phyloP scores from a whole-genome alignment of 2,888 invertebrate genomes.

The Drosophila villosipedis region DNA sequence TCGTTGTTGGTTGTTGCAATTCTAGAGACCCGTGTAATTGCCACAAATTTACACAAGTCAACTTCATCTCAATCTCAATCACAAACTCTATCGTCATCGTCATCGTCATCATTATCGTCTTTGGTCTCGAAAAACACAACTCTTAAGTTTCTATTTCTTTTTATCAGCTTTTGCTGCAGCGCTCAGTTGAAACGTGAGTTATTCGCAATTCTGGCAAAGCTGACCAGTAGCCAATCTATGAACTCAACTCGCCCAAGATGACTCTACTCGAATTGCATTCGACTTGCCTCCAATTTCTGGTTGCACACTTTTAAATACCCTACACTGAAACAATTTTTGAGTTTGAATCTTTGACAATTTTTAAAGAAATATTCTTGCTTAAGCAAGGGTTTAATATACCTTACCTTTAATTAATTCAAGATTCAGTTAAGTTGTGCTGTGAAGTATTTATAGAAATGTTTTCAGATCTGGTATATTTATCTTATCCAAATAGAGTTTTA shows the following conservation, averaged over 20 bases:
- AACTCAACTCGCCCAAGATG: constrained; percentile 18
- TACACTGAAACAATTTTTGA: background rate
- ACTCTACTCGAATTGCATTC: constrained; percentile 14
- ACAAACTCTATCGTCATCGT: constrained; percentile 17
- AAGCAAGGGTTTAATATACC: too few relatives aligned
- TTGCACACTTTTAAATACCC: constrained; percentile 11
- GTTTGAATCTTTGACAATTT: too few relatives aligned
- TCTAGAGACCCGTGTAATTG: constrained; percentile 65
- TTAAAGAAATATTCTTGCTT: too few relatives aligned
- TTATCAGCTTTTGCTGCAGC: constrained; percentile 13
- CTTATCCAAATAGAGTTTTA: too few relatives aligned
- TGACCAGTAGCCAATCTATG: constrained; percentile 35
- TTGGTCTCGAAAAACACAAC: constrained; percentile 46
- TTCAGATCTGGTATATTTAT: background rate
- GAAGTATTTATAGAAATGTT: background rate
- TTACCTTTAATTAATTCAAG: background rate
- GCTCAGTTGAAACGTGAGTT: constrained; percentile 33
- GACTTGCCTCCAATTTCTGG: constrained; percentile 4
- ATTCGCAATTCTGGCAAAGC: constrained; percentile 41
- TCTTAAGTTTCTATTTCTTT: constrained; percentile 48
- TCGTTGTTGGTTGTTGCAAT: constrained; percentile 52
- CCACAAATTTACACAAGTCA: constrained; percentile 66
- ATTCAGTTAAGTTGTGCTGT: background rate
- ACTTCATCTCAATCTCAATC: constrained; percentile 19
- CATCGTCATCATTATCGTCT: constrained; percentile 47